Evolutionary conservation across 2,888 invertebrate genomes (phyloP), one percentile per base, ranked within the genome.

Genomic region (Hirtodrosophila confusa): DNA sequence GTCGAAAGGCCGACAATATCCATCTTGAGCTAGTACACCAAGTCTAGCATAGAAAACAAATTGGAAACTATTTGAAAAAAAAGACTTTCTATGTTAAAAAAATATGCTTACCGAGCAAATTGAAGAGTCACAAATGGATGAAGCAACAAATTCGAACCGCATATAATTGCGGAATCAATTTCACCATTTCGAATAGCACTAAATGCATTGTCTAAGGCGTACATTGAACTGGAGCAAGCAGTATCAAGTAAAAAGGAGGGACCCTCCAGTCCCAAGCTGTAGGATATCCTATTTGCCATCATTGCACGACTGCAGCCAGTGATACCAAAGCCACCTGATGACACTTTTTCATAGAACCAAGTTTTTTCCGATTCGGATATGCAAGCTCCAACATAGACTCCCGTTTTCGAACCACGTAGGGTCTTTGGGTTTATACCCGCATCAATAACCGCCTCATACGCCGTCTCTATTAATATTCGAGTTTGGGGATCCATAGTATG

Each of bases 181-280:
- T 95, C 94, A 0, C 97, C 97, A 74, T 94, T 94, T 35, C 95
- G 93, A 44, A 98, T 94, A 0, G 96, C 94, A 47, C 93, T 93
- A 90, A 95, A 96, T 10, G 96, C 97, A 71, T 95, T 95, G 83
- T 98, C 97, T 57, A 98, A 75, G 0, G 98, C 98, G 79, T 96
- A 94, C 75, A 98, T 93, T 7, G 97, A 96, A 56, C 98, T 98
- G n/a, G 97, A 97, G 90, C 98, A 99, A 0, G 98, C 98, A 0
- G 98, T 97, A 91, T 99, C 98, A 8, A 97, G 93, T 0, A 96
- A 93, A 92, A 95, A 96, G 4, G 97, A 97, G 0, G 98, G 98
- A 0, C 98, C 98, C 80, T 95, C 95, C 11, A 97, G 93, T 27
- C 97, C 97, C 67, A 98, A 93, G 92, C 95, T 95, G 91, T 96